Evolutionary conservation across 2,113 vertebrate species (phyloP).

Genomic region (Pachypanchax playfairii): DNA sequence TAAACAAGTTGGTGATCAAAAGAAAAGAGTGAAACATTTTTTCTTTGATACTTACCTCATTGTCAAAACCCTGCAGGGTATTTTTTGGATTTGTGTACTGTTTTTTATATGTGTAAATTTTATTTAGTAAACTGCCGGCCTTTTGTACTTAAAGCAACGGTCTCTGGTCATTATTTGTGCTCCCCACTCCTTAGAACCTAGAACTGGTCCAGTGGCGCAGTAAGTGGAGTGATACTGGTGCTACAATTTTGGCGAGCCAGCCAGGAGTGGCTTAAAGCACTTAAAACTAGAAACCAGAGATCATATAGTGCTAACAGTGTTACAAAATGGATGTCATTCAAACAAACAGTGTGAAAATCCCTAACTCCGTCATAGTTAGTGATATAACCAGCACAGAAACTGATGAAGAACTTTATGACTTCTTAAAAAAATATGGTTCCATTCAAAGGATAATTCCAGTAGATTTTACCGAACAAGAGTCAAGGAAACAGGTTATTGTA

Average conservation of each 20-base stretch:
- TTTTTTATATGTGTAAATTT: too few species aligned
- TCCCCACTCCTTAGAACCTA: too few species aligned
- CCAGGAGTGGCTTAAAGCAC: conserved; percentile 11
- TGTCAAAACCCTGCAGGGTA: too few species aligned
- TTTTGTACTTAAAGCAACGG: too few species aligned
- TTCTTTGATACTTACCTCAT: too few species aligned
- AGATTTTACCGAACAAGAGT: background rate
- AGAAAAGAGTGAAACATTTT: too few species aligned
- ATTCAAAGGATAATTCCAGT: background rate
- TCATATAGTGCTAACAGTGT: background rate
- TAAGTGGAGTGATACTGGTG: too few species aligned
- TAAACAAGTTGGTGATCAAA: too few species aligned
- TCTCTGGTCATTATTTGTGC: too few species aligned
- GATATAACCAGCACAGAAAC: background rate
- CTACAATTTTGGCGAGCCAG: conserved; percentile 42
- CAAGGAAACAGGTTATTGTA: background rate
- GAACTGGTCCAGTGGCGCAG: too few species aligned
- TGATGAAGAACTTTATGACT: background rate
- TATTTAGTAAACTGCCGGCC: too few species aligned
- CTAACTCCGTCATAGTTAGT: background rate
- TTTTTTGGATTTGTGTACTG: too few species aligned
- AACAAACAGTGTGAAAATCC: background rate
- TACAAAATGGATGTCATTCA: background rate
- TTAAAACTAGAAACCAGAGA: background rate
- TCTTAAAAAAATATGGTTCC: background rate